Evolutionary conservation across 2,888 invertebrate genomes (phyloP).

Genomic region (Tenthredo distinguenda): DNA sequence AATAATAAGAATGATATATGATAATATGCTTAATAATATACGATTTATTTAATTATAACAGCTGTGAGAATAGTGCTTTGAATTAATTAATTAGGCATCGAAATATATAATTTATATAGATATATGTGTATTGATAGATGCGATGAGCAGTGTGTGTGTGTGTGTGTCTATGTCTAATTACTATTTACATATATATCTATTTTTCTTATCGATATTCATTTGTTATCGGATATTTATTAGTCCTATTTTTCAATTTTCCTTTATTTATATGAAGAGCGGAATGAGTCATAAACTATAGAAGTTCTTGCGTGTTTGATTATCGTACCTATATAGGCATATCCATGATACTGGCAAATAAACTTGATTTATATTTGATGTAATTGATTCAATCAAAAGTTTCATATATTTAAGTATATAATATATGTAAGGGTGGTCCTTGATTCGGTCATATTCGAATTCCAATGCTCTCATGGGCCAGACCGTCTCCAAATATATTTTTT

Average conservation of each 20-base stretch:
- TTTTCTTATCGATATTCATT: too few relatives aligned
- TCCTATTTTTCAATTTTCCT: too few relatives aligned
- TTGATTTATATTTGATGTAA: neutral
- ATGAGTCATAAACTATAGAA: neutral
- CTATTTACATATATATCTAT: neutral
- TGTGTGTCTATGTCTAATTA: neutral
- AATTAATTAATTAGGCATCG: neutral
- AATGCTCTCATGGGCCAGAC: too few relatives aligned
- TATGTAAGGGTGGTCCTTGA: too few relatives aligned
- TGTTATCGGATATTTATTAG: too few relatives aligned
- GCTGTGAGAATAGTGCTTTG: neutral
- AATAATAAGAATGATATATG: neutral
- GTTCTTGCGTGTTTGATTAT: too few relatives aligned
- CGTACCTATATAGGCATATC: too few relatives aligned
- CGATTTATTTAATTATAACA: neutral
- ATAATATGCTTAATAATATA: neutral
- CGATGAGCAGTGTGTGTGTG: neutral
- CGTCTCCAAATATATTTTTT: too few relatives aligned
- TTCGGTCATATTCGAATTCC: too few relatives aligned
- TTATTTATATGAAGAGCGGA: neutral
- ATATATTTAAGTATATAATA: too few relatives aligned
- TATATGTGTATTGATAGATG: neutral
- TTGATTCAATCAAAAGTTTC: too few relatives aligned
- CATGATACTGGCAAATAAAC: neutral
- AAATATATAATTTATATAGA: neutral